Evolutionary conservation across 1,140 invertebrate species (phyloP).

Genomic region (Drosophila saltans): DNA sequence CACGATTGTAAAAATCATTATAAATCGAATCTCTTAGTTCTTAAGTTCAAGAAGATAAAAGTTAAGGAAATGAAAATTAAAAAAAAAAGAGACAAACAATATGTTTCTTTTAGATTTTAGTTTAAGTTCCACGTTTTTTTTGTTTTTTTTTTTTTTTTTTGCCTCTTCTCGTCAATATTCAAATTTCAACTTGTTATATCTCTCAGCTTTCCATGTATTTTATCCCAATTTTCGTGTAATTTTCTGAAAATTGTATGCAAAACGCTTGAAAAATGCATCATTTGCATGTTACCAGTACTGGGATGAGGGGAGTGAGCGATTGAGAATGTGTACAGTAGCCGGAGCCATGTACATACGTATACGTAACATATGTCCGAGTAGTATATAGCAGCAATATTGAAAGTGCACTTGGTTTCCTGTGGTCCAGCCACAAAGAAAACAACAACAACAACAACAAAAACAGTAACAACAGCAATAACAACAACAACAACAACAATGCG

Average conservation of each 20-base stretch:
- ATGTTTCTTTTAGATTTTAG: background rate
- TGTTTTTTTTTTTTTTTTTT: background rate
- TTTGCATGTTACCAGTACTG: conserved; percentile 38
- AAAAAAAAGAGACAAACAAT: no score
- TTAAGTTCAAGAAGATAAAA: background rate
- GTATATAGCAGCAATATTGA: conserved; percentile 46
- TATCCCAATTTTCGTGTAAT: conserved; percentile 4
- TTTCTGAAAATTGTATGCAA: conserved; percentile 54
- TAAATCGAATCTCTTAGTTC: no score
- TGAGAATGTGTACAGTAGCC: background rate
- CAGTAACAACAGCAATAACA: conserved; percentile 21
- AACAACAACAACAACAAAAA: conserved; percentile 3
- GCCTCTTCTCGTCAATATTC: background rate
- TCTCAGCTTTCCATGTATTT: background rate
- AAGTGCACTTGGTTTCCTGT: conserved; percentile 60
- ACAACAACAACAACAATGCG: conserved; percentile 22
- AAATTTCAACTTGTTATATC: conserved; percentile 7
- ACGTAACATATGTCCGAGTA: background rate
- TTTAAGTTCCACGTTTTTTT: background rate
- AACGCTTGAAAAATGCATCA: conserved; percentile 60
- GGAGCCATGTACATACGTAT: background rate
- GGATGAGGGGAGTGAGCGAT: no score
- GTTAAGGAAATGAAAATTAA: background rate
- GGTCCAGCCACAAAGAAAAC: conserved; percentile 41
- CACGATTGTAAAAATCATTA: no score